Percentiles rank a stretch among this genome's conserved stretches.
phyloP scores from a whole-genome alignment of 2,113 vertebrate species.

The Otis tarda region DNA sequence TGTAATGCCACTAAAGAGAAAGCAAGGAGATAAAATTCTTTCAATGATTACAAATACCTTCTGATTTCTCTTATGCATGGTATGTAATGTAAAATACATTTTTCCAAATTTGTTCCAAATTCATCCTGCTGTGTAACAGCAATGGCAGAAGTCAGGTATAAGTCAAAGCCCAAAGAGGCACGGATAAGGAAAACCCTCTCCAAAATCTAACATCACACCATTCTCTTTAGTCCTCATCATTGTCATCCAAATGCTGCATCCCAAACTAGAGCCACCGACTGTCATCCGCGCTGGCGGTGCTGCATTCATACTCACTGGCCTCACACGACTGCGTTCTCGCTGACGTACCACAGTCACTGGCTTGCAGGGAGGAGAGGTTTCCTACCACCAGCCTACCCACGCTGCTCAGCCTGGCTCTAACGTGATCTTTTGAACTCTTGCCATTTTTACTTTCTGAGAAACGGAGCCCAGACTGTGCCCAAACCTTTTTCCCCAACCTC shows the following conservation, averaged over 20 bases:
- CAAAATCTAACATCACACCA: not conserved
- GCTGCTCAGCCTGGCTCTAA: not conserved
- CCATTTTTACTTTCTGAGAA: not conserved
- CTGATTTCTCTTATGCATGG: not conserved
- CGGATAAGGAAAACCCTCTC: not conserved
- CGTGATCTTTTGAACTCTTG: rapidly evolving
- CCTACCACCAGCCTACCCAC: not conserved
- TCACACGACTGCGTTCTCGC: not conserved
- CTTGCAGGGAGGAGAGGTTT: not conserved
- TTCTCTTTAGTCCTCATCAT: not conserved
- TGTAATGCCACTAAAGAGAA: not conserved
- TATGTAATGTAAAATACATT: not conserved
- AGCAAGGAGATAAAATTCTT: not conserved
- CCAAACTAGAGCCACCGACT: not conserved
- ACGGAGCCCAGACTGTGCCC: not conserved
- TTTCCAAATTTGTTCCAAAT: not conserved
- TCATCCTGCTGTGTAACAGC: not conserved
- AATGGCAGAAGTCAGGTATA: not conserved
- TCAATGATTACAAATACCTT: not conserved
- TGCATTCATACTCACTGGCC: not conserved
- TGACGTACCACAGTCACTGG: not conserved
- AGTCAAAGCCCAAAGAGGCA: not conserved
- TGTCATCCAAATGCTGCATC: not conserved
- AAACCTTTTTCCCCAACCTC: not conserved
- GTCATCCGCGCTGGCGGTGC: rapidly evolving